Evolutionary conservation across 2,113 vertebrate species (phyloP), one percentile per base, ranked within the genome.

Genomic region (Ammodytes marinus): DNA sequence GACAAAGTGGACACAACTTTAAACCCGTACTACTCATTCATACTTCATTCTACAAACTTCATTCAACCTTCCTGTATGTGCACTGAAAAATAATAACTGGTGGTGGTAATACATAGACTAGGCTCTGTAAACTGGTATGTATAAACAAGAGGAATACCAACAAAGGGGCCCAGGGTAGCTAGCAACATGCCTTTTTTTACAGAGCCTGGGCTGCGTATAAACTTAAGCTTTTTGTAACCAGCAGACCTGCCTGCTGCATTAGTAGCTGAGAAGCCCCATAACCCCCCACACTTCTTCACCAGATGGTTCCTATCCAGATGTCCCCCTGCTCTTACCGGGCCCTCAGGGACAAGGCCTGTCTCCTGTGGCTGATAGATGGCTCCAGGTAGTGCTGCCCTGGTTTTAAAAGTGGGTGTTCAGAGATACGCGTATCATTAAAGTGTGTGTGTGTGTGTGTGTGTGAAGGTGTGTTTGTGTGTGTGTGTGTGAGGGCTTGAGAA

Each of bases 231-330:
- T 27, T 27, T 89, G 83, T 82, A 75, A 79, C 84, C 66, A 9
- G 68, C 66, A 83, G 82, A 77, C 79, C 78, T 77, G 73, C 69
- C 19, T 63, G 64, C 80, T 85, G 71, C 63, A 80, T 66, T 46
- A 75, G 76, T 12, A 67, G 61, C 78, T 27, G 10, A 82, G 77
- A 53, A 57, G 54, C 61, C 54, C 37, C 64, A 27, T 27, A 27
- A 27, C 27, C 19, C 11, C 47, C 61, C 50, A 27, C 27, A 27
- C 27, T 27, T 27, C 74, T 60, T 42, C 17, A 86, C 64, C 92
- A 94, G 87, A 92, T 92, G 92, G 88, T 91, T 93, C 76, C 61
- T 68, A 89, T 92, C 88, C 87, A 90, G 87, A 89, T 80, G 86
- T 19, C 80, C 75, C 73, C 63, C 59, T 3, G n/a, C 75, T 79